A percentile compares a stretch with the other conserved stretches of the same genome.
phyloP scores from a whole-genome alignment of 2,113 vertebrate species.

The Marmota monax region DNA sequence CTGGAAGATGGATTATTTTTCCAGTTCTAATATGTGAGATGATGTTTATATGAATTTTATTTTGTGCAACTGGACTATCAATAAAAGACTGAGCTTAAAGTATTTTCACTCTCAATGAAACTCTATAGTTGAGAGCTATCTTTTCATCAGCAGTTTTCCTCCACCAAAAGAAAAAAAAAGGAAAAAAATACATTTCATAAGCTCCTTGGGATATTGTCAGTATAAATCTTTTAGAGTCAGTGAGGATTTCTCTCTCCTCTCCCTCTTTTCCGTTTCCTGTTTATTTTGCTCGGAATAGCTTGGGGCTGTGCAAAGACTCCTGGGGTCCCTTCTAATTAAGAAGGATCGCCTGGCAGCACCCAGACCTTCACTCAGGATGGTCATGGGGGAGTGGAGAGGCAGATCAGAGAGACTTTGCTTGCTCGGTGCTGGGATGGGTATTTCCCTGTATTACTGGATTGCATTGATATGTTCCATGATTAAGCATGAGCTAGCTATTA shows the following conservation, averaged over 20 bases:
- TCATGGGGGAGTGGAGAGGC: conserved; percentile 28
- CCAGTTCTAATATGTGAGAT: conserved; percentile 77
- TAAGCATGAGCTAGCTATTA: conserved; percentile 23
- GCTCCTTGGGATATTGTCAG: conserved; percentile 63
- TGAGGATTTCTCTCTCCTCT: conserved; percentile 65
- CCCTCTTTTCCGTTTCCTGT: conserved; percentile 69
- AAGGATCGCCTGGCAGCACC: conserved; percentile 69
- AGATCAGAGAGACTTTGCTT: conserved; percentile 70
- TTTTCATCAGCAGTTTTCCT: conserved; percentile 71
- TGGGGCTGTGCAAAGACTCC: conserved; percentile 60
- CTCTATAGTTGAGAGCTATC: conserved; percentile 62
- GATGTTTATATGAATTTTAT: conserved; percentile 79
- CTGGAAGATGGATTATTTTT: conserved; percentile 72
- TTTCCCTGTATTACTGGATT: neutral
- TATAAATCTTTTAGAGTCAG: conserved; percentile 70
- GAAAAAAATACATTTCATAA: conserved; percentile 56
- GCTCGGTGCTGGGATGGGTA: neutral
- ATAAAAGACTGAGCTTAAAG: conserved; percentile 70
- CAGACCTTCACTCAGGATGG: conserved; percentile 47
- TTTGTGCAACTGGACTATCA: conserved; percentile 74
- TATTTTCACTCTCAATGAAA: conserved; percentile 74
- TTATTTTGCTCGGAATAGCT: conserved; percentile 76
- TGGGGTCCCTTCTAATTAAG: conserved; percentile 73
- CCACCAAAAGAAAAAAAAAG: neutral
- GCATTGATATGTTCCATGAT: neutral